A percentile compares a stretch with the other conserved stretches of the same genome.
Evolutionary conservation across 2,113 vertebrate genomes (phyloP).

Genomic region (Calypte anna): DNA sequence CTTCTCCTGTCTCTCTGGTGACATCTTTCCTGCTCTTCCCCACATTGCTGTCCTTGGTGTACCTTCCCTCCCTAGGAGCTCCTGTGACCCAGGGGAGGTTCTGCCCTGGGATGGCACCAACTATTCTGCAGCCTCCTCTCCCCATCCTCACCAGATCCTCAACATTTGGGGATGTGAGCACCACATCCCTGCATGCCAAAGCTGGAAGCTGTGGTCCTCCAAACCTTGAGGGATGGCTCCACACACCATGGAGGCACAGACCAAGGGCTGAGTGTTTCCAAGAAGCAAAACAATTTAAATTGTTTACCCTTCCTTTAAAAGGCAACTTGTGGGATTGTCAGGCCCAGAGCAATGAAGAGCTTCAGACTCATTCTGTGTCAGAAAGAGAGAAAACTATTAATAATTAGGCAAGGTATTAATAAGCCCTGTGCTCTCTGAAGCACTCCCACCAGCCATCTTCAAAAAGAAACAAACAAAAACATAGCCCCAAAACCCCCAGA

Average conservation of each 20-base stretch:
- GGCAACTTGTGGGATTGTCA: background rate
- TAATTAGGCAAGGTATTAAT: background rate
- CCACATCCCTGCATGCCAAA: accelerated
- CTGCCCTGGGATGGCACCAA: background rate
- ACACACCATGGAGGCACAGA: background rate
- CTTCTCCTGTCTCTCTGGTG: background rate
- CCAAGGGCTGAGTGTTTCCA: background rate
- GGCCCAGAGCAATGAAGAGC: background rate
- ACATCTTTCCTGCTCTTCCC: background rate
- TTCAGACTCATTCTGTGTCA: background rate
- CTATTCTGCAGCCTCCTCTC: background rate
- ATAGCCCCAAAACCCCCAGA: background rate
- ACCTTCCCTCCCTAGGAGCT: accelerated
- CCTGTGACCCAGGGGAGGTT: background rate
- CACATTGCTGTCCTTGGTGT: accelerated
- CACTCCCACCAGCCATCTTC: background rate
- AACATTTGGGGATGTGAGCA: background rate
- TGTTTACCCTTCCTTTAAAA: background rate
- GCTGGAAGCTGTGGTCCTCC: background rate
- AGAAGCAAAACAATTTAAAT: background rate
- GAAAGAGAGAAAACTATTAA: background rate
- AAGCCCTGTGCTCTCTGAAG: background rate
- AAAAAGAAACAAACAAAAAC: background rate
- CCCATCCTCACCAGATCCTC: background rate
- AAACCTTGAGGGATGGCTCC: accelerated